phyloP scores from a whole-genome alignment of 2,113 vertebrate species.

The Hippopotamus amphibius region DNA sequence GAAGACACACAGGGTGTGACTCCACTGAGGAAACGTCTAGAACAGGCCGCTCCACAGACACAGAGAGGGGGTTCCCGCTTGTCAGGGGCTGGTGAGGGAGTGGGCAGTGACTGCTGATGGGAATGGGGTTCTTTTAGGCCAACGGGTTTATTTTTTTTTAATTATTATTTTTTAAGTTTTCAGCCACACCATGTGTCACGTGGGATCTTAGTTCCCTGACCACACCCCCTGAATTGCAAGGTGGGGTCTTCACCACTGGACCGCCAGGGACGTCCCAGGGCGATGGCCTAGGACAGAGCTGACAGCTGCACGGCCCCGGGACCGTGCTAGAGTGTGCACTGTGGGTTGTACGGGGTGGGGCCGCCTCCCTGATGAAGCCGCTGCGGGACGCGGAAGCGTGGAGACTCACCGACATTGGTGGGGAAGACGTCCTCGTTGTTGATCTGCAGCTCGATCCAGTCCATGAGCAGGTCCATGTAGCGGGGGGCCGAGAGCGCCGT shows the following conservation, averaged over 20 bases:
- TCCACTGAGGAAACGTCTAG: neutral
- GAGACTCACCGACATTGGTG: constrained; percentile 94
- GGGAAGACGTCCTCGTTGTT: constrained; percentile 98
- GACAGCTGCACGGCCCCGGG: neutral
- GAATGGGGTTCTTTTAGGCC: neutral
- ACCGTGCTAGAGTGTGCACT: neutral
- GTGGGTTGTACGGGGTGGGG: neutral
- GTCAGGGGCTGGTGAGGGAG: neutral
- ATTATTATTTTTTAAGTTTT: no score
- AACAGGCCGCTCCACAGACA: neutral
- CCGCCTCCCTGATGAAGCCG: neutral
- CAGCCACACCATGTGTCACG: neutral
- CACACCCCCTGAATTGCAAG: neutral
- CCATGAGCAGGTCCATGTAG: constrained; percentile 99
- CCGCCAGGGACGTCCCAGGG: neutral
- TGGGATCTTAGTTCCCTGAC: neutral
- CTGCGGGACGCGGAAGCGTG: neutral
- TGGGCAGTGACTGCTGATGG: neutral
- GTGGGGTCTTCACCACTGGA: neutral
- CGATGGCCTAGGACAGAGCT: neutral
- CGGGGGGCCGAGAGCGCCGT: constrained; percentile 94
- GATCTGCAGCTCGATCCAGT: constrained; percentile 99
- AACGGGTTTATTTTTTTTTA: no score
- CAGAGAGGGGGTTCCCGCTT: neutral
- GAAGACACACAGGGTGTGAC: neutral